Base-by-base conservation (phyloP, 2,888 invertebrate species). In the Teinopalpus imperialis region DNA sequence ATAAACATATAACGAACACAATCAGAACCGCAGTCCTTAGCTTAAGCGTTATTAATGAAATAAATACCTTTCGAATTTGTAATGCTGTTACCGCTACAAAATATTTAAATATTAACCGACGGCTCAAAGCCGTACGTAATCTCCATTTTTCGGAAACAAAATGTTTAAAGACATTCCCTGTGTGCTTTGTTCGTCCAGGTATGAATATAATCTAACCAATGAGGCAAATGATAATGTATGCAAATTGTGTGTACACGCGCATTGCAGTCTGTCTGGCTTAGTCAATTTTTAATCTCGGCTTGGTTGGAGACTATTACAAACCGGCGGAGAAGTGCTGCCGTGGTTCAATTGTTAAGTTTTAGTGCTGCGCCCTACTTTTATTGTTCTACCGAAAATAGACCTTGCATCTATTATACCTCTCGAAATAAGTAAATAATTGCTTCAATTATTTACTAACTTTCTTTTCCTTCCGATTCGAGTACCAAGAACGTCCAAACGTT, bases 331-430 rank as follows among this genome's bases (percentile, higher is more conserved):
- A 46, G 29, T 23, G 34, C 41, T 35, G 29, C 20, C 14, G 35
- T 29, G 36, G 41, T 47, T 47, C 41, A 36, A 41, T 47, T 41
- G 46, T 47, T 47, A 41, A 41, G 30, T 47, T 47, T 36, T 36
- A 41, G 35, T 30, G 41, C 30, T 36, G 10, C 41, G 46, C 29
- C 18, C 46, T 12, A 46, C 34, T 46, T 41, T 41, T 41, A 46
- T 40, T 39, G 40, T 41, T 30, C 35, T 12, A 41, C 34, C 20
- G 23, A 39, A 45, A 34, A 27, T 39, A 27, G 27, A 45, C 26
- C 39, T 27, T 20, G 27, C 45, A 10, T 39, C 27, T 39, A 39
- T 39, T 27, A 40, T 16, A 21, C 20, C n/a, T 3, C 18, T 3
- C 16, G 7, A 27, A 39, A 32, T 32, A 37, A 32, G 26, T 39